These are phyloP conservation scores for Chrysolina americana DNA, from an alignment of 2,888 invertebrate species.

Conservation along the genomic window DNA sequence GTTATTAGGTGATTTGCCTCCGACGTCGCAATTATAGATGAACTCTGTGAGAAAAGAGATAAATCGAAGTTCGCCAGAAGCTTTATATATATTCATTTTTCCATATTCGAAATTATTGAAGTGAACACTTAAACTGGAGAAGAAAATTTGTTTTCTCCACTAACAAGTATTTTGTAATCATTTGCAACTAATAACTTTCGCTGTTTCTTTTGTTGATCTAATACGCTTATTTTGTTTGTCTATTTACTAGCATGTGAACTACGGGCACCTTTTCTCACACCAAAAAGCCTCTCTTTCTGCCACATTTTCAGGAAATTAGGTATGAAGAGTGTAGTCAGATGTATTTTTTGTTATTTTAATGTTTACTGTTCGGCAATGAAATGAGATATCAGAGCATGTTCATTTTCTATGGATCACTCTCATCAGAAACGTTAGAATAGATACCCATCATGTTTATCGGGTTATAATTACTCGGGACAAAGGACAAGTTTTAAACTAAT, in stretches of 20 bases:
- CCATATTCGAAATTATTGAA: slow-evolving; percentile 1
- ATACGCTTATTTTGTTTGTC: slow-evolving; percentile 44
- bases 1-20: no score
- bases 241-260: slow-evolving; percentile 61
- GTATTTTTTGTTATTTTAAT: slow-evolving; percentile 10
- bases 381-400: slow-evolving; percentile 18
- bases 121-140: background rate
- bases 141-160: background rate
- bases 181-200: slow-evolving; percentile 8
- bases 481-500: background rate
- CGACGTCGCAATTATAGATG: no score
- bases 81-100: background rate
- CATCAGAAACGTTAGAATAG: slow-evolving; percentile 14
- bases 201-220: slow-evolving; percentile 38
- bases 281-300: slow-evolving; percentile 64
- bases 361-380: slow-evolving; percentile 24
- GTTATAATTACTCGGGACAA: background rate
- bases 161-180: slow-evolving; percentile 8
- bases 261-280: slow-evolving; percentile 61
- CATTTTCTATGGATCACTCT: slow-evolving; percentile 9
- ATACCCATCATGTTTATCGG: background rate
- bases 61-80: no score
- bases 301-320: slow-evolving; percentile 63
- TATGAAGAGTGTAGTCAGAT: slow-evolving; percentile 55
- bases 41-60: no score